Percentiles rank a stretch among this genome's conserved stretches.
These are phyloP conservation scores for Acrobasis repandana DNA, from an alignment of 2,888 invertebrate species.

Conservation along the genomic window DNA sequence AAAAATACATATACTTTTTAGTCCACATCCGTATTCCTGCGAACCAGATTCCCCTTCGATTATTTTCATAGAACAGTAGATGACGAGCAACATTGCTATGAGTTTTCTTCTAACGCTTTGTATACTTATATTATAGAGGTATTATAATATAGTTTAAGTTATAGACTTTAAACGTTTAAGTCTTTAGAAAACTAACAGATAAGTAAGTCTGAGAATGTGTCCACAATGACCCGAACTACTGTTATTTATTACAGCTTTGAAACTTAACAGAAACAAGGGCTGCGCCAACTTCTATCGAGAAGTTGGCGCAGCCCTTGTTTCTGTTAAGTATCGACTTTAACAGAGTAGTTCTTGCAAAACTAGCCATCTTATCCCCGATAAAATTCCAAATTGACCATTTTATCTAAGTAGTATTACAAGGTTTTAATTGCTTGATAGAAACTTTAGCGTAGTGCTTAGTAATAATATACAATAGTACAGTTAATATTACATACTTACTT, in stretches of 20 bases:
- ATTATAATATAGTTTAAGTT: no score
- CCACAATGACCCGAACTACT: background rate
- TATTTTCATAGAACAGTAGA: background rate
- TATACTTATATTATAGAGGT: no score
- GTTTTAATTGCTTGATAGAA: no score
- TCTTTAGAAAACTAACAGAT: background rate
- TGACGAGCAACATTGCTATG: constrained; percentile 4
- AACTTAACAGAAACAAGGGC: background rate
- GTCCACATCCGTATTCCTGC: no score
- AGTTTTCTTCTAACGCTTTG: constrained; percentile 5
- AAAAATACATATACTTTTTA: no score
- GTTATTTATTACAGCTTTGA: background rate
- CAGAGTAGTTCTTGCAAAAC: background rate
- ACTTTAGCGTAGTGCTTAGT: no score
- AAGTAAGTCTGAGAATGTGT: background rate
- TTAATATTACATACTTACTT: background rate
- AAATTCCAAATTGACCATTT: background rate
- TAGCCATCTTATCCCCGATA: background rate
- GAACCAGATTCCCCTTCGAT: background rate
- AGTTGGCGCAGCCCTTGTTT: no score
- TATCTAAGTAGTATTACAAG: background rate
- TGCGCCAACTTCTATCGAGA: background rate
- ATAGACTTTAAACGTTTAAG: no score
- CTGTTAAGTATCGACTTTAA: background rate
- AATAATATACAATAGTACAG: no score